A percentile compares a stretch with the other conserved stretches of the same genome.
Conservation (phyloP, 2,113 vertebrate species). For the Pithys albifrons region DNA sequence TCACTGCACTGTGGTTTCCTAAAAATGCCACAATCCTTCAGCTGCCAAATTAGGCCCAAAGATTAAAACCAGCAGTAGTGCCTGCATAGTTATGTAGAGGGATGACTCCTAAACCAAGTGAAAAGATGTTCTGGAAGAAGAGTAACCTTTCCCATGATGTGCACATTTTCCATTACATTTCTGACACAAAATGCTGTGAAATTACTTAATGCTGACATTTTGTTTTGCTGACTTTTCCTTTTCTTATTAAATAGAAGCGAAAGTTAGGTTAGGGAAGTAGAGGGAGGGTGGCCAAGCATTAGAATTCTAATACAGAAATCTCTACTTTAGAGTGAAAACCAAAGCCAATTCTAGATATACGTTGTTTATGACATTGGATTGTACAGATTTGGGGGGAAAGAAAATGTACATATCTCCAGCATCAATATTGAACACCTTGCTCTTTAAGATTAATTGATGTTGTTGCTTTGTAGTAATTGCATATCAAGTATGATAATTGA, state of each 20-base stretch:
- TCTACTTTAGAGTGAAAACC: conserved; percentile 28
- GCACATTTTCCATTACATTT: conserved; percentile 87
- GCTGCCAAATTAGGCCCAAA: conserved; percentile 76
- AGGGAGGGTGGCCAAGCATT: conserved; percentile 80
- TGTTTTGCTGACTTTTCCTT: conserved; percentile 89
- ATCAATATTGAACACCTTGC: neutral
- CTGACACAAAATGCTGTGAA: conserved; percentile 84
- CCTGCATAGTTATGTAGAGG: conserved; percentile 69
- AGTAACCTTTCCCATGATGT: conserved; percentile 89
- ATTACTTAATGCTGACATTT: conserved; percentile 97
- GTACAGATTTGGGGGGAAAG: neutral
- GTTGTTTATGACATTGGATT: conserved; percentile 34
- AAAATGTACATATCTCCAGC: neutral
- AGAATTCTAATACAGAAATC: conserved; percentile 75
- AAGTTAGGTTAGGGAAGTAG: conserved; percentile 71
- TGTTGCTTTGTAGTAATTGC: conserved; percentile 27
- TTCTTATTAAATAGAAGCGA: conserved; percentile 82
- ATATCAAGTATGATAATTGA: conserved; percentile 43
- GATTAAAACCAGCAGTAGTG: conserved; percentile 64
- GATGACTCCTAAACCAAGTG: conserved; percentile 73
- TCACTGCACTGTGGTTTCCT: conserved; percentile 79
- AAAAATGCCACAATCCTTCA: conserved; percentile 86
- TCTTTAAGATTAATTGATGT: conserved; percentile 44
- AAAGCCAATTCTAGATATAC: neutral
- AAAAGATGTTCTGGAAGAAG: conserved; percentile 82